These are phyloP conservation scores for Eulemur rubriventer DNA, from an alignment of 2,797 vertebrate species.

Conservation along the genomic window DNA sequence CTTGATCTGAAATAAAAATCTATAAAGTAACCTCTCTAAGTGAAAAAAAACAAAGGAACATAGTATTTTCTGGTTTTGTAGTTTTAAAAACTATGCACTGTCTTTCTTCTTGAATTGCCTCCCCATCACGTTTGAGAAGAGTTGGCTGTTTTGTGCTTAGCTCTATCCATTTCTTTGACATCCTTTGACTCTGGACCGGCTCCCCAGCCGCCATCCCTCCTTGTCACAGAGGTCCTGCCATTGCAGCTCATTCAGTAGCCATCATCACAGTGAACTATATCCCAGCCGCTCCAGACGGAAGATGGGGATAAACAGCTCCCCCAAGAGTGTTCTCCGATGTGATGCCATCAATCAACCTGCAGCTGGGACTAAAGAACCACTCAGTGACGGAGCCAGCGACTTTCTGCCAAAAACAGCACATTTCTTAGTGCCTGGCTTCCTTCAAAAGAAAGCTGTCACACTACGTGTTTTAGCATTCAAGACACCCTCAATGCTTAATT, in stretches of 20 bases:
- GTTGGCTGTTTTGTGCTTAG: neutral
- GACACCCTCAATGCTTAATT: neutral
- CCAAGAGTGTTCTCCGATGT: constrained; percentile 78
- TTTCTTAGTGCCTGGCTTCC: constrained; percentile 57
- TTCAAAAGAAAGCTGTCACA: constrained; percentile 48
- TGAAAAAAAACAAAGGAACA: constrained; percentile 44
- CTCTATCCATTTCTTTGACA: constrained; percentile 72
- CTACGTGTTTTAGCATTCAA: constrained; percentile 8
- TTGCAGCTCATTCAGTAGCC: constrained; percentile 77
- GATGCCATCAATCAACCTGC: constrained; percentile 85
- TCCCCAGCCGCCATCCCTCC: constrained; percentile 72
- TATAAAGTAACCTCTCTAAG: neutral
- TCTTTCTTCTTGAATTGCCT: constrained; percentile 36
- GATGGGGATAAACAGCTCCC: constrained; percentile 82
- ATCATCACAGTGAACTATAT: constrained; percentile 76
- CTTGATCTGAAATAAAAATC: neutral
- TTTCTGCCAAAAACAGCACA: constrained; percentile 68
- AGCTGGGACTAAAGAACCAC: constrained; percentile 80
- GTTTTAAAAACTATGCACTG: neutral
- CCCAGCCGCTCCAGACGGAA: constrained; percentile 87
- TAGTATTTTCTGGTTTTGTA: neutral
- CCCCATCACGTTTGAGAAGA: constrained; percentile 19
- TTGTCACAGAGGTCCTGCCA: constrained; percentile 77
- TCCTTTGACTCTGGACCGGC: constrained; percentile 70
- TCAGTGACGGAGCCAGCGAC: constrained; percentile 24